Conservation (phyloP, 2,888 invertebrate species). For the Drosophila anomalata region DNA sequence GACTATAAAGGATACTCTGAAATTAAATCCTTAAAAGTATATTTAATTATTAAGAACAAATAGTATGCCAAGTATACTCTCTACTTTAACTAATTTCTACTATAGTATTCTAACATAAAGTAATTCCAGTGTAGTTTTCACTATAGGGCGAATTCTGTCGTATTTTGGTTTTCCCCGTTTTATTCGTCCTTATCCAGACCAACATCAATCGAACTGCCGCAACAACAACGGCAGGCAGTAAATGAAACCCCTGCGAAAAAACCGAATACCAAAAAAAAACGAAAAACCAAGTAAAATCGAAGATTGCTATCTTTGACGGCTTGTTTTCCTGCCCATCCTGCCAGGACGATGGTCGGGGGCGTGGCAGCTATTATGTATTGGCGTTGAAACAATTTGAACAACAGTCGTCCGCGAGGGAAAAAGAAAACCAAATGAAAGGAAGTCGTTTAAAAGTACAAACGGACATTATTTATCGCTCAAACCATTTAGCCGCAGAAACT, state of each 20-base stretch:
- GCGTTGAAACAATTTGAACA: constrained; percentile 82
- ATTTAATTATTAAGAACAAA: too few species aligned
- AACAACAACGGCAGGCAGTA: constrained; percentile 53
- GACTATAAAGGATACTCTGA: constrained; percentile 2
- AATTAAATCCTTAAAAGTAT: not conserved
- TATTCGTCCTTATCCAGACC: constrained; percentile 66
- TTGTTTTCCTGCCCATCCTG: constrained; percentile 67
- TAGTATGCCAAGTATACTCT: too few species aligned
- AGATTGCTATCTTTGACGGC: constrained; percentile 83
- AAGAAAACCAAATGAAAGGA: constrained; percentile 81
- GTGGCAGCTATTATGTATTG: constrained; percentile 81
- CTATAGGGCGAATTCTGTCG: constrained; percentile 44
- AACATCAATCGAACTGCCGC: constrained; percentile 70
- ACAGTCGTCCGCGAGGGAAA: constrained; percentile 41
- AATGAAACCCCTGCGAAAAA: constrained; percentile 64
- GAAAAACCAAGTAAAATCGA: constrained; percentile 72
- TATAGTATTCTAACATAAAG: too few species aligned
- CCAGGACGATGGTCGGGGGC: constrained; percentile 41
- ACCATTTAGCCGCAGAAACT: constrained; percentile 78
- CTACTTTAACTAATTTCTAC: too few species aligned
- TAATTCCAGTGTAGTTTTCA: constrained; percentile 16
- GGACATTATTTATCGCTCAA: constrained; percentile 83
- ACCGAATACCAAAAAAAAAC: constrained; percentile 33
- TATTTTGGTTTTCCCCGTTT: constrained; percentile 35
- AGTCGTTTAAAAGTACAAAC: constrained; percentile 84